Percentiles rank a stretch among this genome's conserved stretches.
Conservation (phyloP, 2,113 vertebrate species). For the Orthonyx spaldingii region DNA sequence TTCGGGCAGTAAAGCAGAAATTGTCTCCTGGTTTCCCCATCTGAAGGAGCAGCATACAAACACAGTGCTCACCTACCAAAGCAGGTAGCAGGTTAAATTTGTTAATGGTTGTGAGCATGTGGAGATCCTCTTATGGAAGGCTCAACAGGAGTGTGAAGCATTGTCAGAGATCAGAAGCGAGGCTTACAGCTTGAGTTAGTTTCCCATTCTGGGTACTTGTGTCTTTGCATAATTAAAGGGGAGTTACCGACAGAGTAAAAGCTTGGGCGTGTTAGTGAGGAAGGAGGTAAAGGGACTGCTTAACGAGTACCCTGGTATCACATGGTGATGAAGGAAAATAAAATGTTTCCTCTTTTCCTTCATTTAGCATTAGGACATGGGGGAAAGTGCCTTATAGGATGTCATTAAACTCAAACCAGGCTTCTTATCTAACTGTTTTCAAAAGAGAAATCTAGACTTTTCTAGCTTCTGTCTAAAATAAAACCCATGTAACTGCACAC, state of each 20-base stretch:
- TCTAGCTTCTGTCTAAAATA: not conserved
- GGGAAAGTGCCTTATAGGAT: not conserved
- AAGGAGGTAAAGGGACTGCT: not conserved
- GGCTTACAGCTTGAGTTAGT: not conserved
- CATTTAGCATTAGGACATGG: not conserved
- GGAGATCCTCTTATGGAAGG: not conserved
- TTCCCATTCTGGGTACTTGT: not conserved
- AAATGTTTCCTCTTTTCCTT: not conserved
- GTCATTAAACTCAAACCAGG: not conserved
- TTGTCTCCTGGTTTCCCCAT: not conserved
- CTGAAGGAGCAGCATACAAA: not conserved
- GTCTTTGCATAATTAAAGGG: not conserved
- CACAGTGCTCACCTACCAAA: not conserved
- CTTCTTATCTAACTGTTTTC: not conserved
- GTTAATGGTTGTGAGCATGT: not conserved
- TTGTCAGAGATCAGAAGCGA: not conserved
- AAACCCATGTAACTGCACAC: not conserved
- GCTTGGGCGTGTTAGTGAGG: not conserved
- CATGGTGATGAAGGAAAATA: not conserved
- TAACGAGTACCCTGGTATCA: not conserved
- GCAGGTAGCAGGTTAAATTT: not conserved
- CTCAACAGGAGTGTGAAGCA: not conserved
- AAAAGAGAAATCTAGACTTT: not conserved
- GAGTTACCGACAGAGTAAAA: not conserved
- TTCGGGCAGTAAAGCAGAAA: slow-evolving; percentile 2